Conservation (phyloP, 2,113 vertebrate genomes). For the Notarius quadriscutis region DNA sequence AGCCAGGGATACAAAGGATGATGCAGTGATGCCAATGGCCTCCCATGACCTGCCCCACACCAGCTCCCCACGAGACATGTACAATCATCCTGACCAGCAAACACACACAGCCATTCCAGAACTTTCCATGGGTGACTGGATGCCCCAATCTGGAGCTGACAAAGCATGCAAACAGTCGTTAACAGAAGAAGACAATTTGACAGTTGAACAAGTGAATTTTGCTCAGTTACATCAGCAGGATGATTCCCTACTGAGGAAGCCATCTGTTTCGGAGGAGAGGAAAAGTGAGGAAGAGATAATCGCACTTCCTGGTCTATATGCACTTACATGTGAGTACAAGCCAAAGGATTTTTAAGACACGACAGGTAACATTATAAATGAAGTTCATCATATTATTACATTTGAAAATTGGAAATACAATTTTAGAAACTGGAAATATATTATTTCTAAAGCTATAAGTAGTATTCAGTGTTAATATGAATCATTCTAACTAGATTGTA, state of each 20-base stretch:
- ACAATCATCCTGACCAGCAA: not conserved
- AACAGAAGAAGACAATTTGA: constrained; percentile 48
- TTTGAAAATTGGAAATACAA: not conserved
- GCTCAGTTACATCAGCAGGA: constrained; percentile 33
- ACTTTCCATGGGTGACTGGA: constrained; percentile 52
- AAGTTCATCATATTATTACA: not conserved
- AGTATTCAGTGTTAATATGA: not conserved
- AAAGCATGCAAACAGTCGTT: constrained; percentile 43
- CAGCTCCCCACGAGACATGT: not conserved
- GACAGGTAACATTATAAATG: not conserved
- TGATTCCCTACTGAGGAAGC: constrained; percentile 37
- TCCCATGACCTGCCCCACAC: not conserved
- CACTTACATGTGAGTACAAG: constrained; percentile 66
- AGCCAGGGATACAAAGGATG: not conserved
- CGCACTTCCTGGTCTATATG: constrained; percentile 60
- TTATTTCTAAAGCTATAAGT: not conserved
- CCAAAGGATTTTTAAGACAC: not conserved
- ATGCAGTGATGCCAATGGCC: constrained; percentile 7
- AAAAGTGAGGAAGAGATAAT: constrained; percentile 64
- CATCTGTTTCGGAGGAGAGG: constrained; percentile 55
- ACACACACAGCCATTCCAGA: constrained; percentile 44
- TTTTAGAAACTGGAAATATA: not conserved
- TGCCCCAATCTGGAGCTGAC: constrained; percentile 42
- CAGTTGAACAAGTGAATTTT: constrained; percentile 32
- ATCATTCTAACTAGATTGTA: not conserved